Percentiles rank a stretch among this genome's conserved stretches.
Evolutionary conservation across 2,113 vertebrate genomes (phyloP).

Genomic region (Cairina moschata): DNA sequence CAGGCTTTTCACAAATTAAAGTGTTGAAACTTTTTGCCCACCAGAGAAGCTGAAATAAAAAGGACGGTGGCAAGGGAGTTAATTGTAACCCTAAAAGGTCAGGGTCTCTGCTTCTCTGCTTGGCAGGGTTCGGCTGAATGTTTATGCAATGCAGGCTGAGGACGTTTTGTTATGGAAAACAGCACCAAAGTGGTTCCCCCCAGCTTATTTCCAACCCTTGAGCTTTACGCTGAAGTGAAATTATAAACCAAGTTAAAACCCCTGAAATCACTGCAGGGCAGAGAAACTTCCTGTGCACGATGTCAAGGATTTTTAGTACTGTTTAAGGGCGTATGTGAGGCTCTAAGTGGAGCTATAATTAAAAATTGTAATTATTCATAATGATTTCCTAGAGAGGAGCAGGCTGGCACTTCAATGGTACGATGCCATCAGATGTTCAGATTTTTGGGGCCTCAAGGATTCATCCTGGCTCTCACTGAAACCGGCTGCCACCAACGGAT

Average conservation of each 20-base stretch:
- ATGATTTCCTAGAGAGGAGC: background rate
- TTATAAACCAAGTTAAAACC: background rate
- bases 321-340: background rate
- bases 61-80: background rate
- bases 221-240: background rate
- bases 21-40: background rate
- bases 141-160: background rate
- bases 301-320: background rate
- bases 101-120: background rate
- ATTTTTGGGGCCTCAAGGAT: background rate
- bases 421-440: background rate
- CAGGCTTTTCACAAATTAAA: constrained; percentile 35
- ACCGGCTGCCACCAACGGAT: background rate
- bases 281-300: background rate
- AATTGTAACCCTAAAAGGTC: background rate
- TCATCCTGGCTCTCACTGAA: background rate
- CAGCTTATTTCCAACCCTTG: background rate
- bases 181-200: background rate
- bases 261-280: background rate
- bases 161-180: background rate
- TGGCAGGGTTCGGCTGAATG: background rate
- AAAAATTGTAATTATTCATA: background rate
- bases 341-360: background rate
- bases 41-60: background rate
- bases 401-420: background rate